Evolutionary conservation across 2,113 vertebrate genomes (phyloP).

Genomic region (Indicator indicator): DNA sequence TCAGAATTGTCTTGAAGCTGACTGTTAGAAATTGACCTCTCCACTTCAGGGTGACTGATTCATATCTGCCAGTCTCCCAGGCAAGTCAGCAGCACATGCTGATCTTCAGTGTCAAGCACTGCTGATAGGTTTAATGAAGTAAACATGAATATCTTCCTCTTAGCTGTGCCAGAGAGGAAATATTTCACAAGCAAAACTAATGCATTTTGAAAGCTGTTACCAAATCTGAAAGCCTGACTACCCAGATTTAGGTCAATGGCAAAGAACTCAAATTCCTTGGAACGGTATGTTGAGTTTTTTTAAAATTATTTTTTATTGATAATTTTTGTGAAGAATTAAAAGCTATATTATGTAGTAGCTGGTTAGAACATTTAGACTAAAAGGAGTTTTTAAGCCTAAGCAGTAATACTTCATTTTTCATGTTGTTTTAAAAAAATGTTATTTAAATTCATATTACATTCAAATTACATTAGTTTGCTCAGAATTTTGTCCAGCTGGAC

Average conservation of each 20-base stretch:
- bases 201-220: slow-evolving; percentile 40
- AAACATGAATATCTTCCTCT: slow-evolving; percentile 50
- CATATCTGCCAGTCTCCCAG: slow-evolving; percentile 25
- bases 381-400: neutral
- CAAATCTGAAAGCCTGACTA: slow-evolving; percentile 11
- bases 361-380: neutral
- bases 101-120: slow-evolving; percentile 46
- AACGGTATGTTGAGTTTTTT: neutral
- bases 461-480: neutral
- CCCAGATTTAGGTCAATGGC: neutral
- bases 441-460: neutral
- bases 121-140: slow-evolving; percentile 53
- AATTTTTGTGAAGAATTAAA: neutral
- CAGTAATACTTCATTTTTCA: neutral
- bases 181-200: neutral
- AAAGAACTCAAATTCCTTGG: slow-evolving; percentile 20
- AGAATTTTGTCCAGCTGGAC: neutral
- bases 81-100: slow-evolving; percentile 35
- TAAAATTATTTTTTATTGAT: neutral
- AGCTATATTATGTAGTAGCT: neutral
- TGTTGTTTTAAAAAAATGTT: neutral
- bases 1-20: slow-evolving; percentile 19
- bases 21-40: slow-evolving; percentile 15
- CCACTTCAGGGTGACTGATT: slow-evolving; percentile 42
- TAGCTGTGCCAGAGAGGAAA: slow-evolving; percentile 24